Percentiles rank a stretch among this genome's conserved stretches.
Evolutionary conservation across 1,140 invertebrate genomes (phyloP).

Genomic region (Ruditapes philippinarum): DNA sequence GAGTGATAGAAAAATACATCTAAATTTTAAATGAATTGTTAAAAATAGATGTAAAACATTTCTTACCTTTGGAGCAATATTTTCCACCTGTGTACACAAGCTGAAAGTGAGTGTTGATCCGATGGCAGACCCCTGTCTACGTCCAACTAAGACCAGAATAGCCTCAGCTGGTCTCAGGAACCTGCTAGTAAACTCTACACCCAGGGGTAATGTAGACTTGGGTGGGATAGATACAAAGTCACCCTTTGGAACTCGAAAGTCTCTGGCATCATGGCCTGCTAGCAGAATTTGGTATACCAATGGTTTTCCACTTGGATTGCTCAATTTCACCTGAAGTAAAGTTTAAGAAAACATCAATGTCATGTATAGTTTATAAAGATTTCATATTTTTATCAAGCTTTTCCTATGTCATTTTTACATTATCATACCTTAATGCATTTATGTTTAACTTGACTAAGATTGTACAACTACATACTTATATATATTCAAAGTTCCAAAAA

Average conservation of each 20-base stretch:
- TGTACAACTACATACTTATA: too few species aligned
- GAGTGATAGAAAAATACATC: too few species aligned
- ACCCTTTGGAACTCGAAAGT: slow-evolving; percentile 85
- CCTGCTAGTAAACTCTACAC: slow-evolving; percentile 84
- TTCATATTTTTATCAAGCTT: too few species aligned
- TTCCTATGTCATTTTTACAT: too few species aligned
- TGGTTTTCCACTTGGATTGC: slow-evolving; percentile 84
- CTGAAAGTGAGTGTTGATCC: slow-evolving; percentile 85
- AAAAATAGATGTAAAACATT: background rate
- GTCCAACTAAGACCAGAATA: slow-evolving; percentile 83
- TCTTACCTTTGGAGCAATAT: slow-evolving; percentile 84
- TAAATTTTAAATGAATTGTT: too few species aligned
- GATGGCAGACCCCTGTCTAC: slow-evolving; percentile 79
- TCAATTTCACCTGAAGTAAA: slow-evolving; percentile 83
- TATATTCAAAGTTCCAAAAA: too few species aligned
- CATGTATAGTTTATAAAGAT: too few species aligned
- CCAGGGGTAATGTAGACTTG: slow-evolving; percentile 80
- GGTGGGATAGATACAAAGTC: slow-evolving; percentile 80
- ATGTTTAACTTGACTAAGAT: too few species aligned
- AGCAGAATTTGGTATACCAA: slow-evolving; percentile 84
- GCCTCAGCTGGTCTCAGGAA: slow-evolving; percentile 85
- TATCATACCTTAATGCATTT: too few species aligned
- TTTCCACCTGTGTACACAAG: slow-evolving; percentile 83
- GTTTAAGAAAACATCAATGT: too few species aligned
- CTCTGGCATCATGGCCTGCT: slow-evolving; percentile 83